phyloP scores from a whole-genome alignment of 1,140 invertebrate species.

The Maconellicoccus hirsutus region DNA sequence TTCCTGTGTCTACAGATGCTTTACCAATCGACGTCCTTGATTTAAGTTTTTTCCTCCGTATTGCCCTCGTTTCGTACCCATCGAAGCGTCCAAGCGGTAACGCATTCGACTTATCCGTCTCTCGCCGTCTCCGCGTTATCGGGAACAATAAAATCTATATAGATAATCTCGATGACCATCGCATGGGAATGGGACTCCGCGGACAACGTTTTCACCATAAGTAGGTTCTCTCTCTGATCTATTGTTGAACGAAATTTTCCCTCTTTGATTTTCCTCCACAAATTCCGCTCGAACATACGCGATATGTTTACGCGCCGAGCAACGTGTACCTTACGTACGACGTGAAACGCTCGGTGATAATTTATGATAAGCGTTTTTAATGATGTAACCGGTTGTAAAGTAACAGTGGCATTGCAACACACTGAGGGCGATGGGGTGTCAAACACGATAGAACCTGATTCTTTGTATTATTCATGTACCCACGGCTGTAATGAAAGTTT shows the following conservation, averaged over 20 bases:
- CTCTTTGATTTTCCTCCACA: no score
- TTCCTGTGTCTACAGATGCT: not conserved
- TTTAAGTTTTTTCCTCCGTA: not conserved
- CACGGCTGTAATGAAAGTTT: not conserved
- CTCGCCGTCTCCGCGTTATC: no score
- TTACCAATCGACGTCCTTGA: not conserved
- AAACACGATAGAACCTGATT: not conserved
- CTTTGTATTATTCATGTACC: not conserved
- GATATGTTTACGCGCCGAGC: no score
- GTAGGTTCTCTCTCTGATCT: no score
- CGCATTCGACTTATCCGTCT: not conserved
- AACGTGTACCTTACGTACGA: no score
- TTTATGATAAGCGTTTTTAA: not conserved
- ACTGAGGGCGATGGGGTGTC: not conserved
- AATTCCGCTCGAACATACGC: no score
- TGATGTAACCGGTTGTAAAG: not conserved
- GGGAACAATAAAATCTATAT: no score
- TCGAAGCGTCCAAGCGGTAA: not conserved
- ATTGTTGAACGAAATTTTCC: no score
- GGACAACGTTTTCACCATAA: no score
- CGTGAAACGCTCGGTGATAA: not conserved
- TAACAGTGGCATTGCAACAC: not conserved
- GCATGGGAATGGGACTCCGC: no score
- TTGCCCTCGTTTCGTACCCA: not conserved
- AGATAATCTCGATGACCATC: no score